These are phyloP conservation scores for Felis catus DNA, from an alignment of 2,113 vertebrate species.

Conservation along the genomic window F.catus_Fca126_mat1.0 CM031415.1:139263001-139263500, in stretches of 20 bases:
- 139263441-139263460: neutral
- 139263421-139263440: neutral
- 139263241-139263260: neutral
- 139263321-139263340: neutral
- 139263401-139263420: conserved; percentile 14
- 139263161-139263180: too few relatives aligned
- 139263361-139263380: neutral
- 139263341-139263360: neutral
- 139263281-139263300: neutral
- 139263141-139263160: too few relatives aligned
- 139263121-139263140: too few relatives aligned
- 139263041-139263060: neutral
- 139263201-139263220: too few relatives aligned
- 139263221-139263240: too few relatives aligned
- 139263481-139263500: neutral
- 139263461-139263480: neutral
- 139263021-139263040: neutral
- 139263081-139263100: too few relatives aligned
- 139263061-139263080: too few relatives aligned
- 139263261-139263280: conserved; percentile 12
- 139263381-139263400: conserved; percentile 21
- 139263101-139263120: too few relatives aligned
- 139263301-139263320: conserved; percentile 14
- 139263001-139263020: neutral
- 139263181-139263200: too few relatives aligned